Evolutionary conservation across 2,797 vertebrate species (phyloP).

Genomic region (Varecia variegata): DNA sequence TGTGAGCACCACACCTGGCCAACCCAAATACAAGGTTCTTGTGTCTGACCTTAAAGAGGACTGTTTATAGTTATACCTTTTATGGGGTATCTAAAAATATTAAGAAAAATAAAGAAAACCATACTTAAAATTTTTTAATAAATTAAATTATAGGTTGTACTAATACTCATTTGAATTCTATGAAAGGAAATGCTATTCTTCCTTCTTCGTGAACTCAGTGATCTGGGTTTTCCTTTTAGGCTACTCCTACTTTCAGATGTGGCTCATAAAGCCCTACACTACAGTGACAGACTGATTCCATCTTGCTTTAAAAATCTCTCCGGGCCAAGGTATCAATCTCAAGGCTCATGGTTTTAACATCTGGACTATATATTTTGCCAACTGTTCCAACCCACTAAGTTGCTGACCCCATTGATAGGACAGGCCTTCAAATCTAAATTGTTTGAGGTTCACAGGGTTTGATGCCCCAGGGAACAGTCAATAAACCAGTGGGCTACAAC

Average conservation of each 20-base stretch:
- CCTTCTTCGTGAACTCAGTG: not conserved
- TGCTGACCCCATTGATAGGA: not conserved
- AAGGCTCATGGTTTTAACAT: slow-evolving; percentile 34
- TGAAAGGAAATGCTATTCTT: slow-evolving; percentile 33
- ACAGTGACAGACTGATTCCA: not conserved
- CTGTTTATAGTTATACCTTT: not conserved
- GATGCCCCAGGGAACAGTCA: slow-evolving; percentile 14
- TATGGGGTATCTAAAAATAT: not conserved
- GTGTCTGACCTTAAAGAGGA: not conserved
- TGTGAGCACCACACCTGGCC: not conserved
- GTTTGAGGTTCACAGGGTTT: not conserved
- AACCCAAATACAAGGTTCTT: not conserved
- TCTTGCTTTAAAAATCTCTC: slow-evolving; percentile 25
- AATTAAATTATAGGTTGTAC: slow-evolving; percentile 41
- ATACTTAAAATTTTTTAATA: not conserved
- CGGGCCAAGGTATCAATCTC: not conserved
- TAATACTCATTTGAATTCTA: not conserved
- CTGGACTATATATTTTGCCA: not conserved
- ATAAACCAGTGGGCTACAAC: slow-evolving; percentile 22
- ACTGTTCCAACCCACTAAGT: not conserved
- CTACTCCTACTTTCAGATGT: not conserved
- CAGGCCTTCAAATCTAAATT: slow-evolving; percentile 35
- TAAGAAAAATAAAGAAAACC: not conserved
- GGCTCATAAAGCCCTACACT: slow-evolving; percentile 12
- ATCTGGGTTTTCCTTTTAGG: not conserved